Conservation (phyloP, 2,797 vertebrate genomes). For the Pantherophis vulpinus region DNA sequence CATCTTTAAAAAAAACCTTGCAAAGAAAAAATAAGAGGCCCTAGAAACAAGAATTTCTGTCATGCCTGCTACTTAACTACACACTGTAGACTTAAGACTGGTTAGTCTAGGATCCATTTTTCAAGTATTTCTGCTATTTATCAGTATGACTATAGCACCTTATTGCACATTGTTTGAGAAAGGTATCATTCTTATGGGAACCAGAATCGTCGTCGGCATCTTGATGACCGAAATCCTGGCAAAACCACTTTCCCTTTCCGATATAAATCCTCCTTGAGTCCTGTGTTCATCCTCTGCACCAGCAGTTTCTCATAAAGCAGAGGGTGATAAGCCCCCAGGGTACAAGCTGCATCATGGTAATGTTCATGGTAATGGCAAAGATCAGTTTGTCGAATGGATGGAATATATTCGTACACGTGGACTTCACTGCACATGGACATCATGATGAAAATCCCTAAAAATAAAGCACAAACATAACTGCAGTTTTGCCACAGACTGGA, state of each 20-base stretch:
- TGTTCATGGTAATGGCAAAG: conserved; percentile 97
- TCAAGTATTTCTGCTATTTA: conserved; percentile 73
- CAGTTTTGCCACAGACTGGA: background rate
- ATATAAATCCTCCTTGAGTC: conserved; percentile 81
- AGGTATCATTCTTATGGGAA: conserved; percentile 50
- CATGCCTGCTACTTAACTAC: conserved; percentile 63
- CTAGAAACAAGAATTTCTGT: conserved; percentile 53
- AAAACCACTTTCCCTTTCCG: conserved; percentile 89
- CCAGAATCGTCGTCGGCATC: conserved; percentile 70
- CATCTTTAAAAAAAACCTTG: conserved; percentile 47
- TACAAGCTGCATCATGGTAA: conserved; percentile 94
- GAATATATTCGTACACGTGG: conserved; percentile 95
- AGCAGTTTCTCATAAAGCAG: conserved; percentile 96
- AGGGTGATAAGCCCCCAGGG: conserved; percentile 94
- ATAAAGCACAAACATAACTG: background rate
- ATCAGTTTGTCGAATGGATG: conserved; percentile 91
- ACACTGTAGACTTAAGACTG: conserved; percentile 66
- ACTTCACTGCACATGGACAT: conserved; percentile 92
- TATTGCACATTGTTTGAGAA: conserved; percentile 74
- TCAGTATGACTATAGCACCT: conserved; percentile 73
- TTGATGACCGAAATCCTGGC: conserved; percentile 83
- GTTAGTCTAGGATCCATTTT: conserved; percentile 66
- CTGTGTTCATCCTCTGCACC: conserved; percentile 88
- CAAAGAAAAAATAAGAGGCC: conserved; percentile 71
- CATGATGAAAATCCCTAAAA: conserved; percentile 92